phyloP scores from a whole-genome alignment of 1,140 invertebrate genomes.

The Drosophila baimaii region DNA sequence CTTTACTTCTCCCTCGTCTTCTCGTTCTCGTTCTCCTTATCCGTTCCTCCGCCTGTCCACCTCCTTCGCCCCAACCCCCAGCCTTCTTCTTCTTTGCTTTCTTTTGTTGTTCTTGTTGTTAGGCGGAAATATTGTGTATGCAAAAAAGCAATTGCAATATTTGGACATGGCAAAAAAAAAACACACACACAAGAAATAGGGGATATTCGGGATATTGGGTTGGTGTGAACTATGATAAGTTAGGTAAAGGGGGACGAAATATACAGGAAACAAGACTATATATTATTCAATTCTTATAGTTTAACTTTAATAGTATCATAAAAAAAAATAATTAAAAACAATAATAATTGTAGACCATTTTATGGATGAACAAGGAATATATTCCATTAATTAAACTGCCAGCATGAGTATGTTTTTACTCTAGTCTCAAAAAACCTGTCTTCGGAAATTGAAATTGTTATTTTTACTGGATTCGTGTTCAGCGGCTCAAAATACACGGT shows the following conservation, averaged over 20 bases:
- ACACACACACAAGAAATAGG: background rate
- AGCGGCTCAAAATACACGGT: no score
- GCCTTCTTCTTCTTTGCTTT: background rate
- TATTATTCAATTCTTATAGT: no score
- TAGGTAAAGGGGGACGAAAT: background rate
- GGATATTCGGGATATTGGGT: slow-evolving; percentile 4
- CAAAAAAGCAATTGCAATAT: slow-evolving; percentile 49
- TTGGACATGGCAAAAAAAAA: slow-evolving; percentile 16
- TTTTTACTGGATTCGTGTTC: no score
- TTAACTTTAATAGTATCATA: no score
- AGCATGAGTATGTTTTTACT: no score
- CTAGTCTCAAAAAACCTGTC: no score
- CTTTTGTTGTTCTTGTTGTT: slow-evolving; percentile 22
- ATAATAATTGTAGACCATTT: no score
- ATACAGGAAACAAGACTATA: background rate
- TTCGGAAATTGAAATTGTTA: no score
- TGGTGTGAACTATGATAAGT: background rate
- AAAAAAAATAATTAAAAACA: no score
- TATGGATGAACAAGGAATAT: no score
- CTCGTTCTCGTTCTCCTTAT: background rate
- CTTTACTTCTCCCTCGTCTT: background rate
- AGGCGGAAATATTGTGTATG: slow-evolving; percentile 46
- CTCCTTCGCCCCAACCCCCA: background rate
- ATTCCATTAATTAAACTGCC: no score
- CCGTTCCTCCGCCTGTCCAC: background rate